Percentiles rank a stretch among this genome's conserved stretches.
These are phyloP conservation scores for Embidobia sp. DNA, from an alignment of 2,888 invertebrate species.

Conservation along the genomic window DNA sequence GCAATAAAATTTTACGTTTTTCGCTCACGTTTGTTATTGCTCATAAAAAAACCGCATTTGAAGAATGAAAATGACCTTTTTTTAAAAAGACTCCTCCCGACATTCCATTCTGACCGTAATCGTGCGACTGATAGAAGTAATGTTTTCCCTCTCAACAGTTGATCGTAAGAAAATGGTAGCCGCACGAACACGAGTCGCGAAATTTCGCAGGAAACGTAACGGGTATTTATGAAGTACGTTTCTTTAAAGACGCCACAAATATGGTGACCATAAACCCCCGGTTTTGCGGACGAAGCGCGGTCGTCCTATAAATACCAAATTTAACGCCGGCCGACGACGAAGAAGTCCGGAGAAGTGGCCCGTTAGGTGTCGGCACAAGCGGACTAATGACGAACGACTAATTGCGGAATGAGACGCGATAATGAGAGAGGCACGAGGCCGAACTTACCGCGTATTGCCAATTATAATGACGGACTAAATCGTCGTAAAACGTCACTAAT, in stretches of 20 bases:
- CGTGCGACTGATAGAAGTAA: not conserved
- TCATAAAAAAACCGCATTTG: no score
- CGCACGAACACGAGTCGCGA: not conserved
- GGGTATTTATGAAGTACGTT: conserved; percentile 2
- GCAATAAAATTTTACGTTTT: no score
- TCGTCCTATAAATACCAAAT: conserved; percentile 50
- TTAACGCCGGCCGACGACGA: conserved; percentile 23
- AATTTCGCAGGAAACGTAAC: not conserved
- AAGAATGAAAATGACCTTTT: no score
- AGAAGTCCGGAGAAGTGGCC: conserved; percentile 35
- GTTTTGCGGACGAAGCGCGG: conserved; percentile 24
- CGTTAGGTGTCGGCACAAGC: conserved; percentile 45
- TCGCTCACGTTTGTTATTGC: no score
- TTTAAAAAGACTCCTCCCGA: no score
- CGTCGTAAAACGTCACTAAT: conserved; percentile 49
- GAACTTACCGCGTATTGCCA: conserved; percentile 35
- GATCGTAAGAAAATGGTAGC: not conserved
- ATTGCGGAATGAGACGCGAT: conserved; percentile 57
- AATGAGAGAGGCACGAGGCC: conserved; percentile 50
- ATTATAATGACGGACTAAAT: conserved; percentile 55
- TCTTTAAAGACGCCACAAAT: conserved; percentile 3
- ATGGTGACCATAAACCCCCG: conserved; percentile 25
- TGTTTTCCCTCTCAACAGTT: not conserved
- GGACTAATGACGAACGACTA: conserved; percentile 60
- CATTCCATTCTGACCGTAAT: no score